Percentiles rank a stretch among this genome's conserved stretches.
Conservation (phyloP, 2,888 invertebrate species). For the Anthophora plumipes region DNA sequence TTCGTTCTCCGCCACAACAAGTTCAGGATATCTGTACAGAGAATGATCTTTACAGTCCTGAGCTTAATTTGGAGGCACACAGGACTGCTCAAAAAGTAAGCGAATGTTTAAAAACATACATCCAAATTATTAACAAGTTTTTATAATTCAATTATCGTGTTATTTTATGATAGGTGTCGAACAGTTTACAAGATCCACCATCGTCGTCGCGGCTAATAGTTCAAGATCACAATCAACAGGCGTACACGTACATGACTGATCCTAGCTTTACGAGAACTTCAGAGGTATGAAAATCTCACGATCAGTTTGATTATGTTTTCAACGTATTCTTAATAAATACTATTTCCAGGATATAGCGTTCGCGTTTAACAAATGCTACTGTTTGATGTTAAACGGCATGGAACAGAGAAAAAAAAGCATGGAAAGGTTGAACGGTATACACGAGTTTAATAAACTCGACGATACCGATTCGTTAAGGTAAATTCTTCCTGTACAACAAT, state of each 20-base stretch:
- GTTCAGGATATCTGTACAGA: conserved; percentile 73
- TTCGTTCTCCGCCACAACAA: conserved; percentile 73
- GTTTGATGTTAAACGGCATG: conserved; percentile 79
- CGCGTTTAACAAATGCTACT: background rate
- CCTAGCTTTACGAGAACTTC: conserved; percentile 83
- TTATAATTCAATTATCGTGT: background rate
- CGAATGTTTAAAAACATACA: background rate
- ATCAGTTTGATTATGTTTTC: background rate
- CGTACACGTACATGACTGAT: conserved; percentile 78
- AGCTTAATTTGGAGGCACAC: conserved; percentile 82
- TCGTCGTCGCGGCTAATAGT: conserved; percentile 78
- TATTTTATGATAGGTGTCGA: conserved; percentile 77
- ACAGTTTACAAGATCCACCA: conserved; percentile 83
- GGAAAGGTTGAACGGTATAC: conserved; percentile 80
- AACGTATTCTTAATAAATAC: conserved; percentile 2
- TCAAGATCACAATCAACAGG: conserved; percentile 78
- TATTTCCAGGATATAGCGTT: conserved; percentile 77
- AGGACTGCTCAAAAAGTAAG: conserved; percentile 82
- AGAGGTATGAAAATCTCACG: conserved; percentile 72
- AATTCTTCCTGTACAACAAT: background rate
- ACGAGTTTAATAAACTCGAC: conserved; percentile 78
- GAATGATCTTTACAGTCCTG: conserved; percentile 81
- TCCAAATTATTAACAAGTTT: background rate
- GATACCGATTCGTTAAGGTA: conserved; percentile 75
- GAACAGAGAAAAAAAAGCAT: conserved; percentile 82